phyloP scores from a whole-genome alignment of 2,113 vertebrate genomes.

The Tapirus terrestris region DNA sequence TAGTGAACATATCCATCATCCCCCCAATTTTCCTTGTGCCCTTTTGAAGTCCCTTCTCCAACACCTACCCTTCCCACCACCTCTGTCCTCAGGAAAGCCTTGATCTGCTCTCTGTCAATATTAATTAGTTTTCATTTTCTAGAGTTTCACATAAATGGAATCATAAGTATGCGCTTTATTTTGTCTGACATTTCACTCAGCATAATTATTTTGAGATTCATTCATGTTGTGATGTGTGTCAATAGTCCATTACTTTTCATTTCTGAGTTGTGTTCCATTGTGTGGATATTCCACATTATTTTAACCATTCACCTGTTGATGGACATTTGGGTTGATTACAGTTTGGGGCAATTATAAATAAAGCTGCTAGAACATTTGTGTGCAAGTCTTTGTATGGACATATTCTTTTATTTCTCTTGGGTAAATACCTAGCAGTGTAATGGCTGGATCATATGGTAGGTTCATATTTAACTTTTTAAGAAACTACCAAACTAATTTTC shows the following conservation, averaged over 20 bases:
- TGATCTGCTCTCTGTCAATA: background rate
- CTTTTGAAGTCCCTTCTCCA: background rate
- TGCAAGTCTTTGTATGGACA: background rate
- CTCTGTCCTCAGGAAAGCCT: background rate
- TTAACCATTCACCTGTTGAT: background rate
- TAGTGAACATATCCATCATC: background rate
- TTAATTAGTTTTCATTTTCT: background rate
- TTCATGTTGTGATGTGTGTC: background rate
- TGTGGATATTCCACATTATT: background rate
- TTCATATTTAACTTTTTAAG: background rate
- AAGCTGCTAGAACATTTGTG: background rate
- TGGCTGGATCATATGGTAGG: background rate
- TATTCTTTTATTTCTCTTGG: background rate
- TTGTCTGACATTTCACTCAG: background rate
- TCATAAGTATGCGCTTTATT: background rate
- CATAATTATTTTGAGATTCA: background rate
- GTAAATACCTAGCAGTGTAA: background rate
- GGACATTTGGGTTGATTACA: background rate
- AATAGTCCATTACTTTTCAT: background rate
- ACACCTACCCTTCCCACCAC: background rate
- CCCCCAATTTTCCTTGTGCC: background rate
- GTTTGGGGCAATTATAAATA: background rate
- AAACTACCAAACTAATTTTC: background rate
- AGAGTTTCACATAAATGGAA: background rate
- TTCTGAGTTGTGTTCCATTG: background rate